Evolutionary conservation across 2,113 vertebrate species (phyloP), one percentile per base, ranked within the genome.

Genomic region (Pleuronectes platessa): DNA sequence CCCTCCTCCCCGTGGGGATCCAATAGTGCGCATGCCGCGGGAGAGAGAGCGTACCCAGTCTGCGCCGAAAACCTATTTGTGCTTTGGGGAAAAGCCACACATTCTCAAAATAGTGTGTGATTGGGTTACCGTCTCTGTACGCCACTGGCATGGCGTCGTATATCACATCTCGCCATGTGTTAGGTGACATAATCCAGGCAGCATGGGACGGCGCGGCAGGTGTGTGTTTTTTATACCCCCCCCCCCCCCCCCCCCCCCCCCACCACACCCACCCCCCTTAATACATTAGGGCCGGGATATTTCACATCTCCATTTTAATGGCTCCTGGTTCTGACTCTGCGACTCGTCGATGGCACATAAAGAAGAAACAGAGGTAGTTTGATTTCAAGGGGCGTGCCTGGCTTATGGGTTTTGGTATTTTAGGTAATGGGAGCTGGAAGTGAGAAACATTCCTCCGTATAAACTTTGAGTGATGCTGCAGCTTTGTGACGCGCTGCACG

Each of bases 71-170:
- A 84, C 88, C 90, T 88, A 91, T 92, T 91, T 92, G 88, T 82
- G 89, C 81, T 81, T 79, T 63, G 82, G 82, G 91, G 88, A 87
- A 90, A 90, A 91, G 93, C 88, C 90, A 85, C 79, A 86, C 91
- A 92, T 93, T 93, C 93, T 93, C 82, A 86, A 89, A 92, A 92
- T 92, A 93, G 92, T 84, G 55, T 49, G 75, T 88, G 90, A 94
- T 95, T 92, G 86, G 90, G 92, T 95, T 94, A 93, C 93, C 37
- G 69, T 69, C 84, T 87, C 63, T 63, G 68, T 86, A 73, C 85
- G 89, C 79, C 88, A 84, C 70, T 72, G 71, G 77, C 84, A 85
- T 56, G 58, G 74, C 62, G 71, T 88, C 76, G 62, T 91, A 90
- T 93, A 93, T 94, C 91, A 93, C 80, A 77, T 91, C 90, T 82